Conservation (phyloP, 2,797 vertebrate species). For the Sylvia borin region DNA sequence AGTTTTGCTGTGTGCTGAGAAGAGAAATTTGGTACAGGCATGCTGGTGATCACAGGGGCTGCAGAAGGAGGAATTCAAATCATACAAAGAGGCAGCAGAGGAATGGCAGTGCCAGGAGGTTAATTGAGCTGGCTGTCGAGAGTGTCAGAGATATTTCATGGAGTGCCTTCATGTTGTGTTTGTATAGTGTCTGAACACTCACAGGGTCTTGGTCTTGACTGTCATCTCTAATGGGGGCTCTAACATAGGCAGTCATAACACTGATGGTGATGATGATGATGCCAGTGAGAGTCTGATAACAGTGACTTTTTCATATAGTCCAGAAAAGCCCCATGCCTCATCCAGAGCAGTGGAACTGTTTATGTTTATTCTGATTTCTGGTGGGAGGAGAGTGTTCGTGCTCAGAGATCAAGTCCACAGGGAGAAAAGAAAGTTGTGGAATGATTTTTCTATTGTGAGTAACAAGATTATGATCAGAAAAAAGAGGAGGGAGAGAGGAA, state of each 20-base stretch:
- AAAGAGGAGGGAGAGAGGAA: neutral
- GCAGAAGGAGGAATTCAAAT: neutral
- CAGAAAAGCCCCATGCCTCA: neutral
- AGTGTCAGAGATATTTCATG: neutral
- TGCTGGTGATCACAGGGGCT: neutral
- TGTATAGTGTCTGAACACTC: neutral
- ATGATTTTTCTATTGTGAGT: neutral
- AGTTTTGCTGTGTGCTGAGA: neutral
- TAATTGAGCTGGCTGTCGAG: neutral
- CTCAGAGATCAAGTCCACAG: neutral
- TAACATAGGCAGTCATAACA: neutral
- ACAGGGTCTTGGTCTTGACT: neutral
- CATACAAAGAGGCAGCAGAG: neutral
- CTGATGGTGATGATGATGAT: neutral
- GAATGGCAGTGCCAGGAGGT: neutral
- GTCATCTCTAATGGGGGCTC: neutral
- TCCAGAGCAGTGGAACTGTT: neutral
- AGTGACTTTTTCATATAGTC: neutral
- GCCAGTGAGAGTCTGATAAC: neutral
- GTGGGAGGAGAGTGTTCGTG: neutral
- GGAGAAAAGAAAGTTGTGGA: neutral
- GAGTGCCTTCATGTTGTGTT: neutral
- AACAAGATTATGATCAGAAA: conserved; percentile 1
- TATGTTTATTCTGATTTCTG: neutral
- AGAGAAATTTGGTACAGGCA: neutral